Conservation (phyloP, 1,140 invertebrate genomes). For the Euwallacea similis region DNA sequence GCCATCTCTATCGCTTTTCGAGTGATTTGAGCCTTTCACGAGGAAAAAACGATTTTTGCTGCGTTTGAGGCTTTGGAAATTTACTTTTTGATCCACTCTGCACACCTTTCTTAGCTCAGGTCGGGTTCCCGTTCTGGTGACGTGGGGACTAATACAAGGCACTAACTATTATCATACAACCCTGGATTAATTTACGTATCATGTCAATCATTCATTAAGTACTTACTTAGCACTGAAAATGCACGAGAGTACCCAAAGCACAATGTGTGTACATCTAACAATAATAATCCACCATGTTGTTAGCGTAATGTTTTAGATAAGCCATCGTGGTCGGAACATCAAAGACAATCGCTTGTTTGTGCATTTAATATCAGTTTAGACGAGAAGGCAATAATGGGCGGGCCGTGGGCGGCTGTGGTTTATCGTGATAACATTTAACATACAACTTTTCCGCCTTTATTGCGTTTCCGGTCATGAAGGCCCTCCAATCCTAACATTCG, state of each 20-base stretch:
- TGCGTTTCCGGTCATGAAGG: not conserved
- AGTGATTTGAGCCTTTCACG: no score
- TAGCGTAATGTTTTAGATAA: not conserved
- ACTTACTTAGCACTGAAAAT: not conserved
- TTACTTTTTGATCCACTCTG: no score
- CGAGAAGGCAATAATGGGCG: not conserved
- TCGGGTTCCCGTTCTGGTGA: no score
- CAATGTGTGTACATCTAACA: not conserved
- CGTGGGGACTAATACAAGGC: not conserved
- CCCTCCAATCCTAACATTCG: no score
- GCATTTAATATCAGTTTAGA: not conserved
- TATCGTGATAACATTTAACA: not conserved
- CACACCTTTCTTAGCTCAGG: no score
- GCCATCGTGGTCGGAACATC: constrained; percentile 1
- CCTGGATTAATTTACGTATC: not conserved
- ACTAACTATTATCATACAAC: not conserved
- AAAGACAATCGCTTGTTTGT: constrained; percentile 2
- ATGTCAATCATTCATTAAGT: not conserved
- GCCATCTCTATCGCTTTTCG: no score
- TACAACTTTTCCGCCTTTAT: not conserved
- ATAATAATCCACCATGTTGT: constrained; percentile 1
- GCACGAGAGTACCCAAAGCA: not conserved
- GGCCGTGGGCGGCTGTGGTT: not conserved
- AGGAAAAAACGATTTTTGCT: no score
- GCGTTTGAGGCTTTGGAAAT: no score